Percentiles rank a stretch among this genome's conserved stretches.
phyloP scores from a whole-genome alignment of 2,888 invertebrate species.

The Doris montereyensis region DNA sequence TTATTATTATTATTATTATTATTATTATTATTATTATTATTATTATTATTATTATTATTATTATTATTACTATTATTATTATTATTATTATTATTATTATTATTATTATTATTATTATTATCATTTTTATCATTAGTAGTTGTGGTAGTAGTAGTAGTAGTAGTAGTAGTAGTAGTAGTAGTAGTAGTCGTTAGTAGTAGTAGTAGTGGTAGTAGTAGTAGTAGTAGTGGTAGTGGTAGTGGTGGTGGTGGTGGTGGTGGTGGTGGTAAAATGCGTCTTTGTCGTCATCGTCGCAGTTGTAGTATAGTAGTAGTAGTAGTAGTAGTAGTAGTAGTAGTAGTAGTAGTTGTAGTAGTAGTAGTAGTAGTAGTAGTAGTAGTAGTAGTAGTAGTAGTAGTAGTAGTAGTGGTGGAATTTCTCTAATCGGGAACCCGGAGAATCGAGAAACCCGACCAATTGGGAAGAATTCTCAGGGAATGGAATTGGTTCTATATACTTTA shows the following conservation, averaged over 20 bases:
- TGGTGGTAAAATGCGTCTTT: too few relatives aligned
- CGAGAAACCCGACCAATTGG: too few relatives aligned
- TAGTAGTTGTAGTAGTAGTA: background rate
- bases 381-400: background rate
- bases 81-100: background rate
- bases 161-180: too few relatives aligned
- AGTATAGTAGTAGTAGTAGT: background rate
- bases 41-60: slow-evolving; percentile 6
- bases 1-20: background rate
- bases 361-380: background rate
- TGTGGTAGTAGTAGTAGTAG: too few relatives aligned
- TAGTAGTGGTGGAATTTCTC: background rate
- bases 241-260: background rate
- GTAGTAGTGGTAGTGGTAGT: background rate
- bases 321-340: background rate
- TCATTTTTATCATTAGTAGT: background rate
- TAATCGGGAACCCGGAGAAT: too few relatives aligned
- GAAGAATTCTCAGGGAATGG: too few relatives aligned
- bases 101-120: background rate
- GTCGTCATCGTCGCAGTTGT: too few relatives aligned
- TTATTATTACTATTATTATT: background rate
- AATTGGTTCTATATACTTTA: too few relatives aligned
- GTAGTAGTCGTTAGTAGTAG: background rate
- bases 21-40: background rate
- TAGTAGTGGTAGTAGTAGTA: background rate